A percentile compares a stretch with the other conserved stretches of the same genome.
phyloP scores from a whole-genome alignment of 2,888 invertebrate species.

The Toxonevra muliebris region DNA sequence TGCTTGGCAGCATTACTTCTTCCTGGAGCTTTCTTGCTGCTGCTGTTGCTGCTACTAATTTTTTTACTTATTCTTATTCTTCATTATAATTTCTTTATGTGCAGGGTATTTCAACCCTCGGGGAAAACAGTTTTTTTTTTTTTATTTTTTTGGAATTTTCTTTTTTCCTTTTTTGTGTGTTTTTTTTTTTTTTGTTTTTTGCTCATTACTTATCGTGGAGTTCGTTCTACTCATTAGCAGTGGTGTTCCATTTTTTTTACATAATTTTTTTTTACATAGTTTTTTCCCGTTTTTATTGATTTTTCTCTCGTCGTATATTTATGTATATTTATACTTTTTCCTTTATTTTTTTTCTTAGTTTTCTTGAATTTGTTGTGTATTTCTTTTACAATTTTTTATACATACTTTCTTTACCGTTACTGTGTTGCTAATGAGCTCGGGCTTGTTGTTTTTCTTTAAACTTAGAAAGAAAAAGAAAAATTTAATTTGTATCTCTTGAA shows the following conservation, averaged over 20 bases:
- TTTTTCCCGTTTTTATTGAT: conserved; percentile 13
- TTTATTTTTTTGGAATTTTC: conserved; percentile 1
- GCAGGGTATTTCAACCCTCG: conserved; percentile 24
- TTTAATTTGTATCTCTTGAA: not conserved
- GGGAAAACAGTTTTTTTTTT: conserved; percentile 8
- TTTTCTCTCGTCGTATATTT: conserved; percentile 13
- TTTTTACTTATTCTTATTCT: conserved; percentile 21
- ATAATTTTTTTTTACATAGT: conserved; percentile 8
- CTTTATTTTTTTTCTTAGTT: conserved; percentile 6
- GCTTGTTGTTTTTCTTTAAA: not conserved
- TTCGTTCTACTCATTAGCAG: conserved; percentile 40
- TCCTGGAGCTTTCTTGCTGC: conserved; percentile 7
- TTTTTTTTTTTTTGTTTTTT: conserved; percentile 19
- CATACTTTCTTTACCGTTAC: conserved; percentile 13
- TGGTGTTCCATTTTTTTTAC: conserved; percentile 15
- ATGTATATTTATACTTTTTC: conserved; percentile 21
- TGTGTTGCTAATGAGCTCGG: conserved; percentile 23
- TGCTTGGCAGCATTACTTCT: not conserved
- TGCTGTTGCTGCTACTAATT: conserved; percentile 3
- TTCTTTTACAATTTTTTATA: conserved; percentile 5
- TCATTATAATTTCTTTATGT: conserved; percentile 11
- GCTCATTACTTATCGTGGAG: conserved; percentile 32
- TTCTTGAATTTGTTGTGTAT: not conserved
- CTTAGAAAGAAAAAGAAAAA: not conserved
- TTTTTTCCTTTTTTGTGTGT: conserved; percentile 8